Evolutionary conservation across 30 jellyfish, hydroid and myxozoan genomes (phyloP), one percentile per base, ranked within the genome.

Genomic region (Aurelia sp.): DNA sequence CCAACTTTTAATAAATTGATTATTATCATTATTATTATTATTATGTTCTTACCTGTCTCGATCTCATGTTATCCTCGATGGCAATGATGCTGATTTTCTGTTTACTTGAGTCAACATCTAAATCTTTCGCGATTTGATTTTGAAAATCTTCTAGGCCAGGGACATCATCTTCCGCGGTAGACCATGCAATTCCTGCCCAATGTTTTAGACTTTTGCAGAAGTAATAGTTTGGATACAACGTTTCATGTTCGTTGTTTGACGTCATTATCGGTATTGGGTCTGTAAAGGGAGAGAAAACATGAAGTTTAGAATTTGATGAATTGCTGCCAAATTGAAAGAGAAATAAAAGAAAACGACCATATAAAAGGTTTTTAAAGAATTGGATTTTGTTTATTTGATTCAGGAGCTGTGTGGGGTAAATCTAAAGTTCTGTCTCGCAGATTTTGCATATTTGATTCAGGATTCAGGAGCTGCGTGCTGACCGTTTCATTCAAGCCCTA

Each of bases 161-260:
- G 0, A 91, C 73, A 44, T 59, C 82, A 8, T 59, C 82, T 62
- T 65, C 88, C 16, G 71, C 33, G 48, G 91, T 66, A 22, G 78
- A 31, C 92, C 88, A 71, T 18, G 86, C 91, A 52, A 76, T 73
- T 8, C 78, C 83, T 15, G 95, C 88, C 97, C 97, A 91, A 31
- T 78, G 82, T 65, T 83, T 76, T 18, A 91, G 86, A 57, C 65
- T 84, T 58, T 82, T 86, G 86, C 97, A 91, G 68, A 63, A 68
- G 18, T 76, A 74, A 40, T 75, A 91, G 51, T 91, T 91, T 1
- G 97, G 97, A 58, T 83, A 91, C 63, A 91, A 53, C 11, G 82
- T 73, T 66, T 91, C 97, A 37, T 83, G 88, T 47, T 84, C 86
- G 59, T 62, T 81, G n/a, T 59, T 86, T 13, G 80, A 74, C 18